phyloP scores from a whole-genome alignment of 1,140 invertebrate genomes.

The Pogonomyrmex californicus region DNA sequence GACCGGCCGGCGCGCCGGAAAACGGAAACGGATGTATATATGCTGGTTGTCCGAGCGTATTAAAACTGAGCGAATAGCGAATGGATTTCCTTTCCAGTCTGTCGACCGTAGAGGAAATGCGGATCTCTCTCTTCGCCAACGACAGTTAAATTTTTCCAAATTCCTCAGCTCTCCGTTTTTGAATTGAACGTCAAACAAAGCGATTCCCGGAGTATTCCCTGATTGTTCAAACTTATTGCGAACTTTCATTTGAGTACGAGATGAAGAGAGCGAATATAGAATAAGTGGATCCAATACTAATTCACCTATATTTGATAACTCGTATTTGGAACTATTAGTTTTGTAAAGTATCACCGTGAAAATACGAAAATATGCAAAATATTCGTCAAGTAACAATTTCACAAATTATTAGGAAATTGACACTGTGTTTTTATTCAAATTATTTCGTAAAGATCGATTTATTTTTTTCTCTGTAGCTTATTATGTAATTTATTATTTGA shows the following conservation, averaged over 20 bases:
- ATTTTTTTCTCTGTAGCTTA: not conserved
- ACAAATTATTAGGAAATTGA: not conserved
- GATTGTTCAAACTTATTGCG: constrained; percentile 34
- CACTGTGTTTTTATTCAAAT: constrained; percentile 18
- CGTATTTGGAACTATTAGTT: not conserved
- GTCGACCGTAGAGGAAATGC: constrained; percentile 30
- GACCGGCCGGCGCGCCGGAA: constrained; percentile 30
- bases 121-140: not conserved
- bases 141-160: constrained; percentile 31
- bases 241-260: constrained; percentile 6
- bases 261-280: constrained; percentile 5
- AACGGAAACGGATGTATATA: constrained; percentile 64
- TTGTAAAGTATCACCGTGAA: not conserved
- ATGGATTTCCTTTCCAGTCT: constrained; percentile 58
- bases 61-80: constrained; percentile 57
- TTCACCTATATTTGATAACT: constrained; percentile 17
- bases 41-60: constrained; percentile 59
- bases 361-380: not conserved
- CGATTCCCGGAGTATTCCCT: constrained; percentile 7
- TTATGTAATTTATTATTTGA: too few relatives aligned
- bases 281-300: constrained; percentile 12
- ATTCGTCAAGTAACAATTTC: not conserved
- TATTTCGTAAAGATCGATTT: not conserved
- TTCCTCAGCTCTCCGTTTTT: constrained; percentile 37
- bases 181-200: constrained; percentile 10